Evolutionary conservation across 2,113 vertebrate genomes (phyloP).

Genomic region (Rallus limicola): DNA sequence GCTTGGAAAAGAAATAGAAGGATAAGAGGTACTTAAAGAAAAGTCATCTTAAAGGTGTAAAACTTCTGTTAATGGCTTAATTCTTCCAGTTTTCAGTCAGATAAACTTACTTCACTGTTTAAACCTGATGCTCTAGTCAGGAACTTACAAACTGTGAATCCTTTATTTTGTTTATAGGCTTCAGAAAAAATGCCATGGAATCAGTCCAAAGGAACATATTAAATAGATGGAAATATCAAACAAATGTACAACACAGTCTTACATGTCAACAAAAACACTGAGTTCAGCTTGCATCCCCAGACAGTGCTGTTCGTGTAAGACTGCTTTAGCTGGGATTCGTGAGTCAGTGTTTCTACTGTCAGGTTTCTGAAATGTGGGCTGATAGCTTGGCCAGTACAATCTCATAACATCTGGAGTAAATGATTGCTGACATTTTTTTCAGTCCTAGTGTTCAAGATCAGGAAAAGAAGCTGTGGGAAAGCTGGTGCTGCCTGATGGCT

Average conservation of each 20-base stretch:
- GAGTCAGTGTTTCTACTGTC: slow-evolving; percentile 55
- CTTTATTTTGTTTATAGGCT: neutral
- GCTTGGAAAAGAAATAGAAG: neutral
- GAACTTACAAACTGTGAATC: neutral
- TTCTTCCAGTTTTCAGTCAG: neutral
- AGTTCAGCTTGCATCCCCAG: neutral
- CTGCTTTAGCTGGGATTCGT: neutral
- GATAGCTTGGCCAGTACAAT: neutral
- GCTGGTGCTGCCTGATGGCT: neutral
- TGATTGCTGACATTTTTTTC: neutral
- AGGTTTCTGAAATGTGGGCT: slow-evolving; percentile 39
- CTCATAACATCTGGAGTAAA: slow-evolving; percentile 25
- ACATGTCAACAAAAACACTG: neutral
- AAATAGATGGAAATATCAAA: neutral
- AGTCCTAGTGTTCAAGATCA: neutral
- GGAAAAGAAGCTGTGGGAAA: neutral
- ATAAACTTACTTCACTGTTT: neutral
- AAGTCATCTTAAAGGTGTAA: neutral
- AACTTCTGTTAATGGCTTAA: neutral
- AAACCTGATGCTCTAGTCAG: neutral
- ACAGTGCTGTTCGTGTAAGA: neutral
- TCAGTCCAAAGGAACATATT: neutral
- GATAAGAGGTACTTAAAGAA: neutral
- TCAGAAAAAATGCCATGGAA: neutral
- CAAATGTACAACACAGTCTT: neutral